Conservation (phyloP, 2,888 invertebrate species). For the Sminthurides aquaticus region DNA sequence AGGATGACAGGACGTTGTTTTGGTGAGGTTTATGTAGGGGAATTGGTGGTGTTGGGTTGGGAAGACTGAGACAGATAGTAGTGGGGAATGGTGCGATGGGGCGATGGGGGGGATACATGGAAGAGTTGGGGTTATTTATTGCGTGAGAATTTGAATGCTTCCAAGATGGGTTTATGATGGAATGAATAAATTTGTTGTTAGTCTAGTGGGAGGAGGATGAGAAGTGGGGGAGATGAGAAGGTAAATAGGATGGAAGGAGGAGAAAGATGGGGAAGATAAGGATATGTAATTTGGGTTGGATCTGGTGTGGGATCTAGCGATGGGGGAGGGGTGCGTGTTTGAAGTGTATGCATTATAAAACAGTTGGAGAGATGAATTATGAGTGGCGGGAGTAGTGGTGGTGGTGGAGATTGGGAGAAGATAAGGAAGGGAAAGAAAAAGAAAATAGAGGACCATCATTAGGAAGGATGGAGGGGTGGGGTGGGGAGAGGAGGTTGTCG, state of each 20-base stretch:
- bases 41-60: not conserved
- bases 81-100: too few relatives aligned
- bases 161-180: slow-evolving; percentile 1
- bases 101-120: too few relatives aligned
- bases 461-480: not conserved
- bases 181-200: slow-evolving; percentile 4
- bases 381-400: not conserved
- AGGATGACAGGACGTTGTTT: not conserved
- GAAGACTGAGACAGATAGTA: not conserved
- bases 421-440: not conserved
- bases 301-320: not conserved
- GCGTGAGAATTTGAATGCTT: slow-evolving; percentile 3
- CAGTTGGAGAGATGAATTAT: not conserved
- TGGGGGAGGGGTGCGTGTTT: not conserved
- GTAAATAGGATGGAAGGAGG: not conserved
- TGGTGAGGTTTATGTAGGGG: not conserved
- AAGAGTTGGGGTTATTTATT: not conserved
- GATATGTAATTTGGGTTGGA: not conserved
- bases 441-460: not conserved
- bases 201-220: not conserved
- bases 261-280: not conserved
- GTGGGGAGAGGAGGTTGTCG: not conserved
- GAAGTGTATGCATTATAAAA: not conserved
- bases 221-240: not conserved
- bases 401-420: not conserved